phyloP scores from a whole-genome alignment of 1,140 invertebrate genomes.

The Drosophila biarmipes region DNA sequence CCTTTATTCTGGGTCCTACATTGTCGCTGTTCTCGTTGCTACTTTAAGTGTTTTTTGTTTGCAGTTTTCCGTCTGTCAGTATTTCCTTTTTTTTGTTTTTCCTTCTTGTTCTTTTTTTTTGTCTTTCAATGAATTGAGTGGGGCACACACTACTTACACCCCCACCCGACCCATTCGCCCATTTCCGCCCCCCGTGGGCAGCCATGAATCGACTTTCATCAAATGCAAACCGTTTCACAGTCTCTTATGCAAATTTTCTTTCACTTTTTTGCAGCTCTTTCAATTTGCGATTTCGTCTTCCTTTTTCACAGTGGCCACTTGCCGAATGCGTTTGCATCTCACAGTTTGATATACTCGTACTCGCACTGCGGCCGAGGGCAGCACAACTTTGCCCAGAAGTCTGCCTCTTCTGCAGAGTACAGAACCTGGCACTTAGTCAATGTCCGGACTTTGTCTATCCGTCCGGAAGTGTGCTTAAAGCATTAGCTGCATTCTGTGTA shows the following conservation, averaged over 20 bases:
- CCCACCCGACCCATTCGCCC: not conserved
- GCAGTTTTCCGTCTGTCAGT: constrained; percentile 40
- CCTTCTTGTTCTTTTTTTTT: constrained; percentile 11
- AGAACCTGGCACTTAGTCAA: constrained; percentile 9
- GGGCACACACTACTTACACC: constrained; percentile 26
- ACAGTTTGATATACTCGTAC: constrained; percentile 42
- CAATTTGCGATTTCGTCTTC: constrained; percentile 47
- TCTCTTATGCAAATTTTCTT: constrained; percentile 50
- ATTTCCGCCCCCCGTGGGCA: constrained; percentile 19
- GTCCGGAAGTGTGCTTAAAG: not conserved
- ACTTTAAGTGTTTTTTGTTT: constrained; percentile 64
- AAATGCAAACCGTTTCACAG: constrained; percentile 57
- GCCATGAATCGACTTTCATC: constrained; percentile 59
- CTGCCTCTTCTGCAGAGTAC: not conserved
- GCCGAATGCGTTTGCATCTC: constrained; percentile 51
- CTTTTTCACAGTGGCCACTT: constrained; percentile 41
- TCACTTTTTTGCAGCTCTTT: constrained; percentile 32
- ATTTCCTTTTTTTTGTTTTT: constrained; percentile 20
- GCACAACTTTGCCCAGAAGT: constrained; percentile 22
- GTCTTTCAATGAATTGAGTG: constrained; percentile 67
- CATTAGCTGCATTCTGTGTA: not conserved
- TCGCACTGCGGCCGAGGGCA: constrained; percentile 5
- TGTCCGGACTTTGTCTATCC: not conserved
- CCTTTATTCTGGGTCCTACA: constrained; percentile 23
- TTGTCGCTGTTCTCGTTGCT: constrained; percentile 55